Conservation (phyloP, 1,140 invertebrate genomes). For the Brachionus koreanus region DNA sequence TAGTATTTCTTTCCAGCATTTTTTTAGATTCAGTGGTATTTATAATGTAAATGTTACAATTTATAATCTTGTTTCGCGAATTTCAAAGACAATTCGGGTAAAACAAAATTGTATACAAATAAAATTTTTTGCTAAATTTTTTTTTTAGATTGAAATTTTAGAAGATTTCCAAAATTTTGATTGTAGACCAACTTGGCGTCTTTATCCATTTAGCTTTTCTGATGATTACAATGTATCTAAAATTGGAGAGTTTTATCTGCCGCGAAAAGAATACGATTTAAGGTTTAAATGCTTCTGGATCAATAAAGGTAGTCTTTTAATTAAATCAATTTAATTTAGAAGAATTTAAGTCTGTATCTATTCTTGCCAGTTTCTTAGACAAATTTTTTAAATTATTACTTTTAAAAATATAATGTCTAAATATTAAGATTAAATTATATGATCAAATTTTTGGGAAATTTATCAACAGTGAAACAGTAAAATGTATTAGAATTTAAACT, state of each 20-base stretch:
- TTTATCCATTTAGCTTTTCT: background rate
- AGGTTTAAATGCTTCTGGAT: background rate
- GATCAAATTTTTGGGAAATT: no score
- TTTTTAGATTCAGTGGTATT: background rate
- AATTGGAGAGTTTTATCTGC: background rate
- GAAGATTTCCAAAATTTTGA: constrained; percentile 18
- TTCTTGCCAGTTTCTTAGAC: no score
- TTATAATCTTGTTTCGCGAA: background rate
- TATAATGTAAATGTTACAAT: background rate
- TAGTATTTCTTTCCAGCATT: background rate
- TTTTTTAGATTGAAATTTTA: background rate
- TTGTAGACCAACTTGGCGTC: constrained; percentile 30
- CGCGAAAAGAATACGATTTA: constrained; percentile 14
- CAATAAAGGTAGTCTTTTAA: background rate
- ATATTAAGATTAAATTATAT: no score
- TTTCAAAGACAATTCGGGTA: background rate
- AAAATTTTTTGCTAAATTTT: background rate
- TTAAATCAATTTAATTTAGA: background rate
- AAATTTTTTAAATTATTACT: no score
- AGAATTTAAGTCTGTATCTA: no score
- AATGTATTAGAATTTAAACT: no score
- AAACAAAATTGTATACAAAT: background rate
- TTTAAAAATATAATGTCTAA: no score
- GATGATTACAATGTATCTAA: background rate
- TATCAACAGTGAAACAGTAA: no score